A percentile compares a stretch with the other conserved stretches of the same genome.
phyloP scores from a whole-genome alignment of 92 coral and sea anemone genomes.

The Hydrozoanthus gracilis region DNA sequence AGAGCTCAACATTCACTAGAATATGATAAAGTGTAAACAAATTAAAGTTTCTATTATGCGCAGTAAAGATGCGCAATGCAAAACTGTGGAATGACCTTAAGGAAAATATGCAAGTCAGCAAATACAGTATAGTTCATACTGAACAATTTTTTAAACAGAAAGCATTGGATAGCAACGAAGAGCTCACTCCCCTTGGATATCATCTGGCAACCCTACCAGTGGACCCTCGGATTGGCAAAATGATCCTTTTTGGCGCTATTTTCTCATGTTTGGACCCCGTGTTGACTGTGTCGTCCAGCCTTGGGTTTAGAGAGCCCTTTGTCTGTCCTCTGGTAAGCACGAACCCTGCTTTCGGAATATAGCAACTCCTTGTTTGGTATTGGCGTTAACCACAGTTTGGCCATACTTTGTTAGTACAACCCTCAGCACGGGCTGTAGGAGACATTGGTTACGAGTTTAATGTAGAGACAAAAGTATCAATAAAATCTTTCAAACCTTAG shows the following conservation, averaged over 20 bases:
- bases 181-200: slow-evolving; percentile 92
- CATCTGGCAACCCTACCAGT: slow-evolving; percentile 94
- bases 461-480: too few species aligned
- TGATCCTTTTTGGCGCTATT: slow-evolving; percentile 94
- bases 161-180: slow-evolving; percentile 82
- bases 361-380: too few species aligned
- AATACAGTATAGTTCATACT: neutral
- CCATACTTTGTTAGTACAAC: neutral
- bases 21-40: too few species aligned
- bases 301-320: slow-evolving; percentile 96
- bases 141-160: slow-evolving; percentile 56
- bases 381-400: too few species aligned
- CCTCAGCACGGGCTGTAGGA: too few species aligned
- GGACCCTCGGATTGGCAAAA: slow-evolving; percentile 97
- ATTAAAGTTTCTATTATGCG: too few species aligned
- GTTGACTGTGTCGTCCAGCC: slow-evolving; percentile 88
- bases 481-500: too few species aligned
- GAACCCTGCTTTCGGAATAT: too few species aligned
- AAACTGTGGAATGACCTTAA: neutral
- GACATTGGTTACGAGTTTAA: too few species aligned
- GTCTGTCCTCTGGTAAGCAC: slow-evolving; percentile 90
- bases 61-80: neutral
- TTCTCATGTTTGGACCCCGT: slow-evolving; percentile 98
- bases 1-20: too few species aligned
- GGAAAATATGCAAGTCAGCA: too few species aligned